Percentiles rank a stretch among this genome's conserved stretches.
Conservation (phyloP, 1,140 invertebrate species). For the Polyergus mexicanus region DNA sequence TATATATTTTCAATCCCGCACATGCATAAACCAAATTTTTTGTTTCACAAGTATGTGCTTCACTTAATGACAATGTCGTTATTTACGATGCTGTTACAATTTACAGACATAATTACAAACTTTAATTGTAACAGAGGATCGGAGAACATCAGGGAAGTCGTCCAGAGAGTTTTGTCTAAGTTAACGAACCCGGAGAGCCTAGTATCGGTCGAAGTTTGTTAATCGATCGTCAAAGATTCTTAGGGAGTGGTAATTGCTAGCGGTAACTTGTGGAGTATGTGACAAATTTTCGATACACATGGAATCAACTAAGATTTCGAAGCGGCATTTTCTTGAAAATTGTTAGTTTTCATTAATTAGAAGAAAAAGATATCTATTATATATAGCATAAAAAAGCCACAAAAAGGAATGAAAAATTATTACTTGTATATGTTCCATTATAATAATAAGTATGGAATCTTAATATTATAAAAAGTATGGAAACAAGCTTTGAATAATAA, state of each 20-base stretch:
- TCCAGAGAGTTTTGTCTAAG: constrained; percentile 56
- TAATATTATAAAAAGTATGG: not conserved
- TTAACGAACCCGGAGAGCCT: constrained; percentile 36
- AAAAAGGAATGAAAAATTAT: not conserved
- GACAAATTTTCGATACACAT: constrained; percentile 43
- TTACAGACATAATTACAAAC: constrained; percentile 50
- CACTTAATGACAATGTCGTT: constrained; percentile 9
- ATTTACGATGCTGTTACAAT: constrained; percentile 36
- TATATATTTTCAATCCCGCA: constrained; percentile 28
- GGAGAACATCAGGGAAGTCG: constrained; percentile 36
- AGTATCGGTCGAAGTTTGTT: constrained; percentile 45
- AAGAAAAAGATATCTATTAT: not conserved
- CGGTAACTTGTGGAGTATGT: constrained; percentile 14
- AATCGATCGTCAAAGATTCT: constrained; percentile 56
- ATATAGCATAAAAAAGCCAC: not conserved
- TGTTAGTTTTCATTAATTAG: not conserved
- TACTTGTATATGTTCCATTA: not conserved
- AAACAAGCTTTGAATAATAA: too few species aligned
- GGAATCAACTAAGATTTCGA: constrained; percentile 22
- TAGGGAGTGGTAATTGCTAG: constrained; percentile 15
- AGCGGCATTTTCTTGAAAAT: not conserved
- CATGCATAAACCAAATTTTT: constrained; percentile 41
- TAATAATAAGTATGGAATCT: not conserved
- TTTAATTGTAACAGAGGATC: constrained; percentile 32
- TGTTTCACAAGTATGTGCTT: constrained; percentile 37